Evolutionary conservation across 2,797 vertebrate species (phyloP), one percentile per base, ranked within the genome.

Genomic region (Mus spretus): DNA sequence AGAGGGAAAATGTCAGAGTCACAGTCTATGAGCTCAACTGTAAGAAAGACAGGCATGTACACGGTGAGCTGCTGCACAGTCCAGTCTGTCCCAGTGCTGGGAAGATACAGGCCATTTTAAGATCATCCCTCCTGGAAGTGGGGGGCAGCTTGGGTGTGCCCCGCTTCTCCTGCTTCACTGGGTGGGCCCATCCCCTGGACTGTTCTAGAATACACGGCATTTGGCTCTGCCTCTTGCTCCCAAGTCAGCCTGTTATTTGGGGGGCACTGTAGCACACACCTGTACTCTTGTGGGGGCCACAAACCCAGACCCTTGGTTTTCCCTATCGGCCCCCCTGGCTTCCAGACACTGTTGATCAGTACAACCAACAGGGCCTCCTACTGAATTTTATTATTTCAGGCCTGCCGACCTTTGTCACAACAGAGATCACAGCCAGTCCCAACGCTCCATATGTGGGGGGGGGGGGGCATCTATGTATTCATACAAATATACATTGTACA

Each of bases 361-460:
- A 89, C 20, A 44, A 59, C 24, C 31, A 47, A 24, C 40, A 55
- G n/a, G 28, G 50, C 13, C 20, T 86, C 67, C 37, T 28, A 47
- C 7, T 77, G 91, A 82, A 97, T 22, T 47, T 89, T 75, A 96
- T 22, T 47, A 14, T 53, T 89, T 75, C 47, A 44, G 61, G 24
- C 47, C 40, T 63, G 31, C 83, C 59, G 26, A 70, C 37, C 28
- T 83, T 67, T 57, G 20, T 50, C 72, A 61, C 34, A 57, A 72
- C 9, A 34, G 31, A 37, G 34, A 61, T 86, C 70, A 44, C 5
- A 53, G 40, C 12, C 12, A 31, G 67, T 61, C 37, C 70, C 44
- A 81, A 26, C 47, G 17, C 61, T 44, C 40, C 7, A 20, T 20
- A 40, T 8, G 19, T 1, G 1, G 83, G 11, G 55, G 15, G 31